Base-by-base conservation (phyloP, 2,113 vertebrate species). In the Daphoenositta chrysoptera region DNA sequence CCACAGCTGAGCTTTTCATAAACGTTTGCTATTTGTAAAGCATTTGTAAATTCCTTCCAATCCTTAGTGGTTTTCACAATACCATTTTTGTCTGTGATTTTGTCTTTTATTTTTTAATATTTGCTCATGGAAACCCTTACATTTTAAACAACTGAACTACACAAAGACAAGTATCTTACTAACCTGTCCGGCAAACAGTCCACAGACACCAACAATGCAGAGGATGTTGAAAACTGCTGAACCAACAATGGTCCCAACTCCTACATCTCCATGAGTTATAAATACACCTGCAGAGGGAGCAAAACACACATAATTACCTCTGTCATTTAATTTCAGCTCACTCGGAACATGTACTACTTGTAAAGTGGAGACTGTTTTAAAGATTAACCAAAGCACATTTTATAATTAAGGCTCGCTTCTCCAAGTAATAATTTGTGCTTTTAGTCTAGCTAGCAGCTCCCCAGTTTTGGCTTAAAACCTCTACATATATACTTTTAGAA, bases 181-280 rank as follows among this genome's bases (percentile, higher is more conserved):
- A 89, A 99, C 99, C 99, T 99, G 99, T 90, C 99, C 99, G 12
- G 99, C 99, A 51, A 99, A 99, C 15, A 99, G 95, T 47, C 99
- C 99, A 51, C 99, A 99, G 39, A 99, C 99, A 37, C 99, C 99
- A 45, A 99, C 99, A 95, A 99, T 99, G 88, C 99, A 99, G 17
- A 99, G 98, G 89, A 99, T 99, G 97, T 99, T 99, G 98, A 99
- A 99, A 94, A 99, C 99, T 1, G 99, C 99, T 16, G 99, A 99
- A 85, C 99, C 99, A 6, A 99, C 99, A 77, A 99, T 99, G 94
- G 99, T 99, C 27, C 99, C 99, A 48, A 99, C 99, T 65, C 99
- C 99, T 26, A 99, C 99, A 61, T 99, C 99, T 22, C 99, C 99
- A 0, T 99, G 99, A 96, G 99, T 99, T 97, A 99, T 99, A 97